Conservation (phyloP, 2,888 invertebrate species). For the Zhengitettix transpicula region DNA sequence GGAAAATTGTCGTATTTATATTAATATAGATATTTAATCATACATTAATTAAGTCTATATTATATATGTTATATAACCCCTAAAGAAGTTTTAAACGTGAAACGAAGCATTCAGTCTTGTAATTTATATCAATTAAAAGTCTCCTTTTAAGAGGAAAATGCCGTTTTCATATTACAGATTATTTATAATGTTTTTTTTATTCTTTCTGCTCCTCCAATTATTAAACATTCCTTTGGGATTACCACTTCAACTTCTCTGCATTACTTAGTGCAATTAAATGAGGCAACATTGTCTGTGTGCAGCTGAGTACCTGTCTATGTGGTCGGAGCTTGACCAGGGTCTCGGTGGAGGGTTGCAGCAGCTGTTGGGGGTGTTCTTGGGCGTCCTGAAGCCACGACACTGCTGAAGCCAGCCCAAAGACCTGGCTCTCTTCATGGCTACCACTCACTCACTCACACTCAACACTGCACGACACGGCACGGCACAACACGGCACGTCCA, state of each 20-base stretch:
- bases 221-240: background rate
- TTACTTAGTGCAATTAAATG: background rate
- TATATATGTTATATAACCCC: too few species aligned
- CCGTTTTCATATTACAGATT: too few species aligned
- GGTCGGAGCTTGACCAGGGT: constrained; percentile 9
- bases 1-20: too few species aligned
- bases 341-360: background rate
- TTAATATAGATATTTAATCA: too few species aligned
- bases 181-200: too few species aligned
- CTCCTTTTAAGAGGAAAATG: too few species aligned
- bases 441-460: background rate
- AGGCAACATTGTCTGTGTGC: background rate
- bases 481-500: background rate
- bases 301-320: background rate
- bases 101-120: too few species aligned
- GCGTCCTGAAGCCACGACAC: constrained; percentile 4
- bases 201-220: background rate
- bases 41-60: too few species aligned
- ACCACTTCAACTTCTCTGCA: background rate
- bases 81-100: too few species aligned
- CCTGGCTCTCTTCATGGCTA: constrained; percentile 9
- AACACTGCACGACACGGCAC: background rate
- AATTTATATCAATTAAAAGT: too few species aligned
- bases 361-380: background rate
- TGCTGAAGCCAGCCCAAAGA: constrained; percentile 12